Evolutionary conservation across 2,113 vertebrate species (phyloP).

Genomic region (Theristicus caerulescens): DNA sequence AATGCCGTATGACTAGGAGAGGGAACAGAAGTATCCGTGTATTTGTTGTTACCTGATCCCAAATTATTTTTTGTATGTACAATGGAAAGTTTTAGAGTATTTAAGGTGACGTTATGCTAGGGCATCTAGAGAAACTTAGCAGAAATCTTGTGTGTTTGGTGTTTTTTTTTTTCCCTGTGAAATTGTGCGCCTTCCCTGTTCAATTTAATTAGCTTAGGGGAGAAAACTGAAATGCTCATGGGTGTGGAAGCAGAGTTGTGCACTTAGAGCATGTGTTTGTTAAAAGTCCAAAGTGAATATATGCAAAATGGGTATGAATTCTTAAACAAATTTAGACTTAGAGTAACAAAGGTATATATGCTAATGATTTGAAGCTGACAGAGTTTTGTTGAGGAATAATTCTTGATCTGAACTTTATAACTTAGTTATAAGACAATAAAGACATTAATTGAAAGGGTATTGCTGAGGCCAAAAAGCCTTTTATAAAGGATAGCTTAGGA

Average conservation of each 20-base stretch:
- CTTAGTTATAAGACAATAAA: not conserved
- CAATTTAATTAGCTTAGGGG: not conserved
- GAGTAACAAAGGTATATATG: not conserved
- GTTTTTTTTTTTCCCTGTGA: not conserved
- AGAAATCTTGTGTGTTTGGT: not conserved
- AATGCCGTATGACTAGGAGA: not conserved
- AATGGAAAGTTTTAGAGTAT: not conserved
- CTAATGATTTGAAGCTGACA: not conserved
- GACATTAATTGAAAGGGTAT: not conserved
- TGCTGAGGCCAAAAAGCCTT: not conserved
- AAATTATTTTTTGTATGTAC: not conserved
- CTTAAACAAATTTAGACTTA: not conserved
- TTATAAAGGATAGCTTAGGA: not conserved
- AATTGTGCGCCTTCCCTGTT: not conserved
- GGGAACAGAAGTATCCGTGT: fast-evolving
- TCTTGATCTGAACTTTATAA: not conserved
- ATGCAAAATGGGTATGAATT: not conserved
- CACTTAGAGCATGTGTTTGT: not conserved
- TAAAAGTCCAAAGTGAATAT: not conserved
- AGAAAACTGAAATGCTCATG: not conserved
- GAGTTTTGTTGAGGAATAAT: not conserved
- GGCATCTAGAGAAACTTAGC: not conserved
- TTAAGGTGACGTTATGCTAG: not conserved
- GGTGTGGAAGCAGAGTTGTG: not conserved
- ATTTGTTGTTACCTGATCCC: not conserved